Base-by-base conservation (phyloP, 2,888 invertebrate species). In the Galerucella calmariensis region DNA sequence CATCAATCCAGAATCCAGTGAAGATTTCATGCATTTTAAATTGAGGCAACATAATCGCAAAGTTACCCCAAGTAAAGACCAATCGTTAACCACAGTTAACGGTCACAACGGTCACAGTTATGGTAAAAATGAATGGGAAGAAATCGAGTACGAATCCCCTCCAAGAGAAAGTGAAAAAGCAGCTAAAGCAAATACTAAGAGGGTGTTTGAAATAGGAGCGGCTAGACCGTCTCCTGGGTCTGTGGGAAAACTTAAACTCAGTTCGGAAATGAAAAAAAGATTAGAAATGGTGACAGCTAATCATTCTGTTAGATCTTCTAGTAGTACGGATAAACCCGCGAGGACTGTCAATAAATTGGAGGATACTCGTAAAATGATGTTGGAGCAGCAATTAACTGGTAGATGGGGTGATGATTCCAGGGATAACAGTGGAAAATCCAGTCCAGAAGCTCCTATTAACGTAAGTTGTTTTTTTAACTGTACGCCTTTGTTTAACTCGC, bases 221-320 rank as follows among this genome's bases (percentile, higher is more conserved):
- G 92, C 94, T 74, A 89, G 95, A 58, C 95, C 95, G 0, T 92
- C 94, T 0, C 95, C 95, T 0, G 96, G 96, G 8, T 96, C 95
- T 84, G 94, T 97, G 5, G 97, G 97, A 0, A 97, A 97, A 86
- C 87, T 97, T 1, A 95, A 96, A 82, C 90, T 97, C 10, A 96
- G 96, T 84, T 94, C 95, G 0, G 97, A 97, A 88, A 97, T 97
- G 97, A 91, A 96, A 14, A 94, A 95, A 83, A 90, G 97, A 78
- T 86, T 97, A 75, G 97, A 97, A 85, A 92, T 94, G 85, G 96
- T 97, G 0, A 97, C 96, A 0, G 94, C 96, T 0, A 95, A 94
- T 81, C 96, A 96, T 85, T 96, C 95, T 2, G 93, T 96, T 0
- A 90, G 96, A 27, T 93, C 92, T 0, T 93, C 92, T 0, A 91